phyloP scores from a whole-genome alignment of 1,140 invertebrate genomes.

The Drosophila mauritiana region DNA sequence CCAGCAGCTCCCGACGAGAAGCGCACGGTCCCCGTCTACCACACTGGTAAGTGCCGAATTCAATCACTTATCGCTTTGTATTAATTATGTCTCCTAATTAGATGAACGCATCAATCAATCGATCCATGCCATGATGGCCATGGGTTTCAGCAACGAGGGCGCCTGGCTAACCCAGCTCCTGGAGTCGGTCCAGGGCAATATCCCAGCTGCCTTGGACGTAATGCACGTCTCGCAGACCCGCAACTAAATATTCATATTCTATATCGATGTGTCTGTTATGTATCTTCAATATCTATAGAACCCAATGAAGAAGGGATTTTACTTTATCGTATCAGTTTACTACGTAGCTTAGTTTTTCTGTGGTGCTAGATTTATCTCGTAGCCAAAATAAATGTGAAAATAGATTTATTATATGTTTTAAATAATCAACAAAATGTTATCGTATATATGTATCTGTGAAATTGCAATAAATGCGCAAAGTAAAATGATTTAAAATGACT shows the following conservation, averaged over 20 bases:
- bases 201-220: slow-evolving; percentile 89
- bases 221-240: slow-evolving; percentile 84
- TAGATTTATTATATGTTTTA: slow-evolving; percentile 32
- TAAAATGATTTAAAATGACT: not conserved
- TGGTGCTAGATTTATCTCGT: slow-evolving; percentile 29
- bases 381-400: slow-evolving; percentile 13
- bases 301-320: slow-evolving; percentile 2
- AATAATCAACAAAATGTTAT: slow-evolving; percentile 57
- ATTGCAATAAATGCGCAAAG: slow-evolving; percentile 31
- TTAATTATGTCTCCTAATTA: slow-evolving; percentile 9
- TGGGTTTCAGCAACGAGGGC: slow-evolving; percentile 93
- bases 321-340: slow-evolving; percentile 25
- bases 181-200: slow-evolving; percentile 88
- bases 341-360: slow-evolving; percentile 25
- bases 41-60: slow-evolving; percentile 47
- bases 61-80: too few species aligned
- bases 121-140: slow-evolving; percentile 89
- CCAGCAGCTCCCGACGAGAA: slow-evolving; percentile 57
- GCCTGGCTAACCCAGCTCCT: slow-evolving; percentile 86
- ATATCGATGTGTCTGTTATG: slow-evolving; percentile 9
- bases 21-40: slow-evolving; percentile 55
- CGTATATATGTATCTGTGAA: slow-evolving; percentile 22
- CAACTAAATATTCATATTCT: slow-evolving; percentile 37
- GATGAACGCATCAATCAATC: slow-evolving; percentile 87
- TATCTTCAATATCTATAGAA: slow-evolving; percentile 31